Base-by-base conservation (phyloP, 2,113 vertebrate genomes). In the Podocnemis expansa region DNA sequence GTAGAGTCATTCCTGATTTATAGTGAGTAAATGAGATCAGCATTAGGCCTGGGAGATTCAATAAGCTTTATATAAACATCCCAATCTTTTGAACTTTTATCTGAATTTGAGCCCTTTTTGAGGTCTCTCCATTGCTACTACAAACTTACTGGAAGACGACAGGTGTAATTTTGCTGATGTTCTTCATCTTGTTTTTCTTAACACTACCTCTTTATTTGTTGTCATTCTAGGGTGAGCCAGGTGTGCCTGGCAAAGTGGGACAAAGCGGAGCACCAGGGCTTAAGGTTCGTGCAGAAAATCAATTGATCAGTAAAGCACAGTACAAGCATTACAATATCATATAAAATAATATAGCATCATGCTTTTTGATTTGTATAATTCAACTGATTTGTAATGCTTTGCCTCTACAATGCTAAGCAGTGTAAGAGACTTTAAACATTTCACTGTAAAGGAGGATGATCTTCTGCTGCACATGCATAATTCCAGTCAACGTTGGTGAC, bases 211-310 rank as follows among this genome's bases (percentile, higher is more conserved):
- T 94, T 92, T 94, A 75, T 81, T 81, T 84, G 87, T 91, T 97
- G 56, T 94, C 93, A 97, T 97, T 95, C 91, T 97, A 99, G 99
- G 99, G 99, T 94, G 99, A 99, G 89, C 97, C 98, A 83, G 99
- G 99, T 88, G 97, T 98, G 88, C 98, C 99, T 96, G 98, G 98
- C 84, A 2, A 91, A 93, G 92, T 93, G 1, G 99, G 99, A 96
- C 95, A 99, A 97, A 98, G 99, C 81, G 99, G 99, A 98, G 90
- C 95, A 60, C 98, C 98, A 27, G 99, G 99, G 60, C 97, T 94
- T 82, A 99, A 99, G 99, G 99, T 99, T 95, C 96, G 99, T 98
- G 63, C 34, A 89, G 70, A 85, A 95, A 97, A 89, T 19, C 8
- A n/a, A 84, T 85, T 91, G n/a, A 82, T 85, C 84, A 0, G 29